A percentile compares a stretch with the other conserved stretches of the same genome.
Evolutionary conservation across 2,113 vertebrate genomes (phyloP).

Genomic region (Gobio gobio): DNA sequence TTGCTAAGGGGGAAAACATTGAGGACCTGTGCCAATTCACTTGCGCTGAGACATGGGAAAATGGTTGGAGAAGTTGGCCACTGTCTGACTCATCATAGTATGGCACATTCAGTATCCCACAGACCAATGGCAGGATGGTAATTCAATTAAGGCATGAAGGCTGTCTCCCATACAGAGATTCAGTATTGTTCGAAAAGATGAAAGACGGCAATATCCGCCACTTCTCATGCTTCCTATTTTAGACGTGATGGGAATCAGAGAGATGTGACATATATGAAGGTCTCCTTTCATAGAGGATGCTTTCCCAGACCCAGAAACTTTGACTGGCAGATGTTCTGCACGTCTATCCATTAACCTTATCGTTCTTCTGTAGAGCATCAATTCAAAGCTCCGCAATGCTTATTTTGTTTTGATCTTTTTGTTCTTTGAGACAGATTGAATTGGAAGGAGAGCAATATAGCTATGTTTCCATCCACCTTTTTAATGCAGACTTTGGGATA

Average conservation of each 20-base stretch:
- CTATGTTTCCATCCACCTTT: too few species aligned
- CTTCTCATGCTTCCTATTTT: constrained; percentile 63
- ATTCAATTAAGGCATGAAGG: constrained; percentile 60
- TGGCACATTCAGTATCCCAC: constrained; percentile 51
- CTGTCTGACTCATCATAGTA: constrained; percentile 31
- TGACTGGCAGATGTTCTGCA: constrained; percentile 32
- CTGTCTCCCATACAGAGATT: constrained; percentile 53
- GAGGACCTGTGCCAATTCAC: constrained; percentile 42
- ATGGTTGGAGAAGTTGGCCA: constrained; percentile 28
- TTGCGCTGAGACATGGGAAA: constrained; percentile 43
- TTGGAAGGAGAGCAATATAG: not conserved
- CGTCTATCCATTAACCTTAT: constrained; percentile 37
- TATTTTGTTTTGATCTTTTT: not conserved
- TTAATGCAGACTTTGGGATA: too few species aligned
- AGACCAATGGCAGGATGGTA: constrained; percentile 55
- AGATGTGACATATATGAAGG: constrained; percentile 52
- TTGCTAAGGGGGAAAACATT: constrained; percentile 18
- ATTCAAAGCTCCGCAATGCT: not conserved
- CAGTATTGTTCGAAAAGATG: constrained; percentile 54
- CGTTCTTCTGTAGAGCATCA: not conserved
- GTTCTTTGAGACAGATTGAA: not conserved
- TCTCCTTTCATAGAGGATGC: constrained; percentile 47
- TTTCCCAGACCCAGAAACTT: constrained; percentile 49
- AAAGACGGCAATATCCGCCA: constrained; percentile 48
- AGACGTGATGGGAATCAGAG: constrained; percentile 56